phyloP scores from a whole-genome alignment of 1,140 invertebrate genomes.

The Acromyrmex charruanus region DNA sequence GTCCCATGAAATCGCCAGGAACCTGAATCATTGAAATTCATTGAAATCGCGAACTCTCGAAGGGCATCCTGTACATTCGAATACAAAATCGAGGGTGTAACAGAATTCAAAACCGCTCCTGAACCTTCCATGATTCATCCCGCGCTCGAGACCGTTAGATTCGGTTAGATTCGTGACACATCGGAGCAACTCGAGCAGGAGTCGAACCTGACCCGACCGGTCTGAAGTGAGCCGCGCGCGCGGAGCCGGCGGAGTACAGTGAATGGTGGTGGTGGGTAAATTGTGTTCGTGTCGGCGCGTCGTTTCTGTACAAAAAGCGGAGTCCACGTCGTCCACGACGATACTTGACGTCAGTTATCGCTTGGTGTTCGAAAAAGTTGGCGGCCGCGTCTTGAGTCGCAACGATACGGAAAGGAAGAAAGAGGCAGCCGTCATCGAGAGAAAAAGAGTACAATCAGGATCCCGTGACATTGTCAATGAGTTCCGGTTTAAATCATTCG shows the following conservation, averaged over 20 bases:
- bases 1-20: background rate
- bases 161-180: background rate
- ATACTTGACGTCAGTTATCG: background rate
- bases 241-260: background rate
- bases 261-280: background rate
- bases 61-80: background rate
- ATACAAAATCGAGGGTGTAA: background rate
- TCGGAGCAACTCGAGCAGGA: background rate
- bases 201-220: background rate
- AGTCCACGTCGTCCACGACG: background rate
- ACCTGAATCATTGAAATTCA: background rate
- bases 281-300: background rate
- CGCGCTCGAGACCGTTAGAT: background rate
- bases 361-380: background rate
- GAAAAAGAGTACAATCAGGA: background rate
- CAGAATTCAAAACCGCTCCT: background rate
- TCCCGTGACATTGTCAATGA: background rate
- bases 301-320: background rate
- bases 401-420: background rate
- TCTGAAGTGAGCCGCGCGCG: slow-evolving; percentile 13
- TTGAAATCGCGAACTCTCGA: background rate
- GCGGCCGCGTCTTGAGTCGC: background rate
- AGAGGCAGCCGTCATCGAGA: too few species aligned
- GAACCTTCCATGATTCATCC: background rate
- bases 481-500: slow-evolving; percentile 12